These are phyloP conservation scores for Campylomormyrus tamandua DNA, from an alignment of 2,113 vertebrate species.

Conservation along the genomic window DNA sequence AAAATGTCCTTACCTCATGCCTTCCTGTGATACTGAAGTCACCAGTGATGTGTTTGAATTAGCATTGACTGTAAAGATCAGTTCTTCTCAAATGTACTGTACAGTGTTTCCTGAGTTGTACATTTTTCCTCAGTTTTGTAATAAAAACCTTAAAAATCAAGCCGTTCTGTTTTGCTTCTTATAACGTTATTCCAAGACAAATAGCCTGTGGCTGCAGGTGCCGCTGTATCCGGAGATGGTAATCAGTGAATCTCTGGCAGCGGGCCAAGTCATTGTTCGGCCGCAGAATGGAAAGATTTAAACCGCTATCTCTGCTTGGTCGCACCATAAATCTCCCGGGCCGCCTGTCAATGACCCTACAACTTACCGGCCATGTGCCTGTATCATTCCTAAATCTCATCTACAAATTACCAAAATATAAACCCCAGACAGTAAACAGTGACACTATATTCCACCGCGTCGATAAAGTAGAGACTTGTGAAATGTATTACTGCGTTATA, in stretches of 20 bases:
- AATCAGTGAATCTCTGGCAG: neutral
- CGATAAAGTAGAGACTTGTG: neutral
- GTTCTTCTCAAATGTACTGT: slow-evolving; percentile 28
- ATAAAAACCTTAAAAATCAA: slow-evolving; percentile 31
- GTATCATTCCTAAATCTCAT: neutral
- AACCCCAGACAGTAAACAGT: neutral
- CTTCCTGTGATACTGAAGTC: slow-evolving; percentile 10
- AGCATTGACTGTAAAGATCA: slow-evolving; percentile 32
- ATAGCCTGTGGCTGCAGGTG: neutral
- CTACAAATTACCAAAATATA: neutral
- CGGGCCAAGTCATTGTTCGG: neutral
- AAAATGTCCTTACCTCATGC: slow-evolving; percentile 19
- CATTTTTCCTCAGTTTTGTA: slow-evolving; percentile 35
- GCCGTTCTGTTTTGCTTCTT: too few relatives aligned
- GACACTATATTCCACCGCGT: neutral
- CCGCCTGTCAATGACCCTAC: neutral
- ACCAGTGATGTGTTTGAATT: slow-evolving; percentile 33
- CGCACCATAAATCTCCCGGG: neutral
- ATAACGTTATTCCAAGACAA: neutral
- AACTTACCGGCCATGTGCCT: neutral
- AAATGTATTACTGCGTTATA: neutral
- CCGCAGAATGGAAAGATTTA: neutral
- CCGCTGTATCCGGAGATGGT: neutral
- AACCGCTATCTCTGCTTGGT: neutral
- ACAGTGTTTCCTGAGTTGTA: slow-evolving; percentile 31